These are phyloP conservation scores for Nilaparvata lugens DNA, from an alignment of 1,140 invertebrate genomes.

Conservation along the genomic window DNA sequence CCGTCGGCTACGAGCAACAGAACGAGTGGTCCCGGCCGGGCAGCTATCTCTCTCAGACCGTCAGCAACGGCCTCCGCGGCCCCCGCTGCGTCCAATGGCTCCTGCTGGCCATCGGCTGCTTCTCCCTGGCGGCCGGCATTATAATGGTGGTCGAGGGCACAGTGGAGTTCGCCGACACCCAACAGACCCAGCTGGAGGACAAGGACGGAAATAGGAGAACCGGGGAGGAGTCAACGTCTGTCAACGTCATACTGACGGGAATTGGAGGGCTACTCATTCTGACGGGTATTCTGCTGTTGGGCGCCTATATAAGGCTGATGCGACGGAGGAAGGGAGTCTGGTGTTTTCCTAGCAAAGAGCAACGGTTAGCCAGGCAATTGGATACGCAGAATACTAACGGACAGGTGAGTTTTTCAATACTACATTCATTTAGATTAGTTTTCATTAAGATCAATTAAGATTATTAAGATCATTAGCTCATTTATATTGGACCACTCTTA, in stretches of 20 bases:
- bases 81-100: constrained; percentile 29
- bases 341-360: constrained; percentile 30
- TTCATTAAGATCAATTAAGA: too few relatives aligned
- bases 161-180: constrained; percentile 19
- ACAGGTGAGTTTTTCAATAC: constrained; percentile 26
- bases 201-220: constrained; percentile 9
- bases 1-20: constrained; percentile 55
- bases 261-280: constrained; percentile 25
- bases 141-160: constrained; percentile 29
- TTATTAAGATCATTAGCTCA: too few relatives aligned
- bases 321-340: constrained; percentile 30
- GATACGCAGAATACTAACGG: constrained; percentile 31
- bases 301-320: constrained; percentile 25
- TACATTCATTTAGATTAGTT: too few relatives aligned
- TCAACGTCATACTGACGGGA: constrained; percentile 21
- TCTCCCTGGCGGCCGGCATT: constrained; percentile 27
- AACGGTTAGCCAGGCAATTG: constrained; percentile 29
- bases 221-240: neutral
- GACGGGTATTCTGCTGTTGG: constrained; percentile 26
- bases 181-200: constrained; percentile 16
- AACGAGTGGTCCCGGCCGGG: constrained; percentile 25
- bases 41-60: constrained; percentile 25
- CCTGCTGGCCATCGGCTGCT: constrained; percentile 24
- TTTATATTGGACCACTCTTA: too few relatives aligned
- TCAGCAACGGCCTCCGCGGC: constrained; percentile 17